Percentiles rank a stretch among this genome's conserved stretches.
These are phyloP conservation scores for Pangasius larnaudii DNA, from an alignment of 2,797 vertebrate genomes.

Conservation along the genomic window DNA sequence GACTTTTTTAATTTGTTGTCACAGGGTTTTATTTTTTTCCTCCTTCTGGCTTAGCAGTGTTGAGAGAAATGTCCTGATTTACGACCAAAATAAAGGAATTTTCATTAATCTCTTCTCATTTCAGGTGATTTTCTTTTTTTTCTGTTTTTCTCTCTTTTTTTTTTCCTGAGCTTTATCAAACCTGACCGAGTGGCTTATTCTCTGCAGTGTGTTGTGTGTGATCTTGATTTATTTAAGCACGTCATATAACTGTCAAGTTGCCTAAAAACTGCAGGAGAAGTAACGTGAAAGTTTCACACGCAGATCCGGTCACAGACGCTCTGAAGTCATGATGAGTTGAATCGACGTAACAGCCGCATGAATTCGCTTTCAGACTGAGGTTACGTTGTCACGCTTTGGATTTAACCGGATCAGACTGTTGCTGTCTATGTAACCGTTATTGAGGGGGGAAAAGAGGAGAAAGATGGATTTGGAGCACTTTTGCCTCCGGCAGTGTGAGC, in stretches of 20 bases:
- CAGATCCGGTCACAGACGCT: not conserved
- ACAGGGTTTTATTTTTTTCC: not conserved
- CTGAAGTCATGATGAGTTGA: not conserved
- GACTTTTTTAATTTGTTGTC: not conserved
- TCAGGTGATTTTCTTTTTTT: not conserved
- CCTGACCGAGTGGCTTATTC: not conserved
- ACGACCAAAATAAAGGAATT: not conserved
- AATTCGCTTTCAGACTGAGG: not conserved
- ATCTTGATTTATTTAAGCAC: not conserved
- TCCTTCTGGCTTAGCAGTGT: not conserved
- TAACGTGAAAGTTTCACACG: not conserved
- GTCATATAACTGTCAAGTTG: not conserved
- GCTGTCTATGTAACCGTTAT: not conserved
- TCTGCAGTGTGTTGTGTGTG: not conserved
- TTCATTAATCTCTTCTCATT: not conserved
- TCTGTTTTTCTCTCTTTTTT: not conserved
- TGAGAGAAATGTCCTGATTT: not conserved
- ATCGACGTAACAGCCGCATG: not conserved
- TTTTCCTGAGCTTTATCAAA: no score
- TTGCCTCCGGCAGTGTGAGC: not conserved
- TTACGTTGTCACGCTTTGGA: not conserved
- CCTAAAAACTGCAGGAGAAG: not conserved
- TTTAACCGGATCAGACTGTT: not conserved
- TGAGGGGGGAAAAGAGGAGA: not conserved
- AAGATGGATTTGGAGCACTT: not conserved